Base-by-base conservation (phyloP, 2,888 invertebrate species). In the Synergus itoensis region DNA sequence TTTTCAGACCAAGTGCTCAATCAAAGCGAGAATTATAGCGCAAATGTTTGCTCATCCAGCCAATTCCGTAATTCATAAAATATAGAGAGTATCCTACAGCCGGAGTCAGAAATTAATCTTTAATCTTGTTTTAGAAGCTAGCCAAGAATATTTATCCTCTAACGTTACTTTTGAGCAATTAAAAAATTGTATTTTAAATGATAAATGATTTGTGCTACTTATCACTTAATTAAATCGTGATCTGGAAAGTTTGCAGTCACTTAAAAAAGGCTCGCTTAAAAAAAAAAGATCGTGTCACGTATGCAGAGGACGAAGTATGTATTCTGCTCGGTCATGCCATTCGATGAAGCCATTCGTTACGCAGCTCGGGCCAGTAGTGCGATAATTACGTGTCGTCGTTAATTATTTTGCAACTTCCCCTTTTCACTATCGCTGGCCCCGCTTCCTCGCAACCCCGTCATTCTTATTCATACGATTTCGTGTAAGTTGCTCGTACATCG, bases 261-360 rank as follows among this genome's bases (percentile, higher is more conserved):
- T 69, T 69, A 36, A 67, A 48, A 28, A 53, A 48, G 28, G n/a
- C 41, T 65, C 41, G 18, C 48, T 21, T 11, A 11, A 69, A 69
- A 48, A 69, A 45, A 36, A 45, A 62, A 28, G 62, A 63, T 60
- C 60, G 76, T 76, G 76, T 76, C 62, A 76, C 43, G 76, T 62
- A 76, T 65, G 75, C 57, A 65, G 53, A 43, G 18, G 40, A 60
- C 14, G 73, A 41, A 21, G 16, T 14, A 16, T 77, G 41, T 69
- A 81, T 85, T 85, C 78, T 80, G 84, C 84, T 65, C 77, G 81
- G 84, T 85, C 84, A 85, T 84, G 84, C 80, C 77, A 79, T 75
- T 82, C 84, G 83, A 85, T 85, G 84, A 85, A 85, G 85, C 84
- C 83, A 82, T 85, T 83, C 82, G 84, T 84, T 84, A 84, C 81